A percentile compares a stretch with the other conserved stretches of the same genome.
Conservation (phyloP, 2,797 vertebrate genomes). For the Hippopotamyrus pictus region DNA sequence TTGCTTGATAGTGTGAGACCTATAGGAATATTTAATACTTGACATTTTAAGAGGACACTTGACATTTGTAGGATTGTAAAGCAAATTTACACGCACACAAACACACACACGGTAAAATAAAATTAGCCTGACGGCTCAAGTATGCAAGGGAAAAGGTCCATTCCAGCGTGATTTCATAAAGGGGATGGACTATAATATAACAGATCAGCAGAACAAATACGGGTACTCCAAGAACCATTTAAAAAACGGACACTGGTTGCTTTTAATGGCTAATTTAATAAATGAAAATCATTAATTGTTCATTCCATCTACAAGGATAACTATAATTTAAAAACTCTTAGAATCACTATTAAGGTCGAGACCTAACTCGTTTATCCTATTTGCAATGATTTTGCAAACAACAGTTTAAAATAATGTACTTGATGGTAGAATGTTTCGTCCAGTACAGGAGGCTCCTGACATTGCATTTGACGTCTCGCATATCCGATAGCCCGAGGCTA, state of each 20-base stretch:
- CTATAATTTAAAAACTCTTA: background rate
- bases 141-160: background rate
- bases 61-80: constrained; percentile 15
- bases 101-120: background rate
- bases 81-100: background rate
- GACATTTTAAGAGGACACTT: constrained; percentile 18
- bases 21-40: constrained; percentile 11
- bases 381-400: background rate
- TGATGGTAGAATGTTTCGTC: background rate
- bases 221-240: background rate
- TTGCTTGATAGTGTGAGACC: background rate
- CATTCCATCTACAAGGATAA: background rate
- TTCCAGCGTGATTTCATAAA: background rate
- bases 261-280: background rate
- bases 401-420: background rate
- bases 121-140: background rate
- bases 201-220: background rate
- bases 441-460: background rate
- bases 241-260: background rate
- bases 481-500: background rate
- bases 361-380: background rate
- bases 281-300: background rate
- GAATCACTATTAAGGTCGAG: background rate
- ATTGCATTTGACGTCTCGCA: background rate
- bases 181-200: background rate